Conservation (phyloP, 2,888 invertebrate genomes). For the Tetropium fuscum region DNA sequence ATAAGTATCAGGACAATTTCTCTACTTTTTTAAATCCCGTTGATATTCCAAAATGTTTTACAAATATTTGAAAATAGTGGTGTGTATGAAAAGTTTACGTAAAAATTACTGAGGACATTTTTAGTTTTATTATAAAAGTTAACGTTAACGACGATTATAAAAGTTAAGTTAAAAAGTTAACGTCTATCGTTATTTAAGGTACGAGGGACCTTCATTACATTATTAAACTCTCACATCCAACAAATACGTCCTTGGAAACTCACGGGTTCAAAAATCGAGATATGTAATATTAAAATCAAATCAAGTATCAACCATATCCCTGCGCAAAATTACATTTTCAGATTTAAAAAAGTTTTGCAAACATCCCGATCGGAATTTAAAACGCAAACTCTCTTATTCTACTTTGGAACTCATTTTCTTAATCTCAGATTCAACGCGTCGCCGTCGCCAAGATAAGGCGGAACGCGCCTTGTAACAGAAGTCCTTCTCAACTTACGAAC, state of each 20-base stretch:
- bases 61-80: no score
- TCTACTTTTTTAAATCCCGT: no score
- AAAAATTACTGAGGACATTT: no score
- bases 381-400: constrained; percentile 26
- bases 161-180: no score
- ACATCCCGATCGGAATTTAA: constrained; percentile 31
- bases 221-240: background rate
- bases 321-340: constrained; percentile 47
- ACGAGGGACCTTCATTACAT: no score
- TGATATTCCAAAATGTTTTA: no score
- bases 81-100: no score
- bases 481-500: constrained; percentile 31
- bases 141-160: no score
- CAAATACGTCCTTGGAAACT: constrained; percentile 11
- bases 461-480: constrained; percentile 26
- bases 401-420: constrained; percentile 42
- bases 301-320: constrained; percentile 34
- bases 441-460: constrained; percentile 34
- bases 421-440: constrained; percentile 43
- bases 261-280: constrained; percentile 15
- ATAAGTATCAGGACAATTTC: no score
- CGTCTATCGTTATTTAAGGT: background rate
- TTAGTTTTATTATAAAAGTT: no score
- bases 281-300: constrained; percentile 41
- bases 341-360: constrained; percentile 41